phyloP scores from a whole-genome alignment of 2,113 vertebrate species.

The Copsychus sechellarum region DNA sequence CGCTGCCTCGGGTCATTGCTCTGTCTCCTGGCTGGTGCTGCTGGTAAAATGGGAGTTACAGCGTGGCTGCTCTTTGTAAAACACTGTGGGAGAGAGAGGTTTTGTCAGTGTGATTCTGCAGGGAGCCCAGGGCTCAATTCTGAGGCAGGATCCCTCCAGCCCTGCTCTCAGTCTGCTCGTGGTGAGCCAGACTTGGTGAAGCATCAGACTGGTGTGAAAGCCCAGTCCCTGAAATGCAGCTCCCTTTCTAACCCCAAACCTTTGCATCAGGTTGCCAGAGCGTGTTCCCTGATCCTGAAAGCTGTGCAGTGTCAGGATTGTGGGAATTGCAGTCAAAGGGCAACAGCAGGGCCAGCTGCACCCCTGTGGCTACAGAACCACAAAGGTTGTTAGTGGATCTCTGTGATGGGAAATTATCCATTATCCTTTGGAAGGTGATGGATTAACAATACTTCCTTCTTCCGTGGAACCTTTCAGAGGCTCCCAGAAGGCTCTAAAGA shows the following conservation, averaged over 20 bases:
- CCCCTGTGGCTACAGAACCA: neutral
- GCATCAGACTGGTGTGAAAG: neutral
- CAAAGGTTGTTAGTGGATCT: neutral
- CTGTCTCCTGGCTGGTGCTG: neutral
- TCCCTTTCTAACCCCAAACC: neutral
- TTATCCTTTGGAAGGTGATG: neutral
- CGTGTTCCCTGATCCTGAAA: neutral
- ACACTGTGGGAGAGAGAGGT: neutral
- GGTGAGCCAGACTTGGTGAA: neutral
- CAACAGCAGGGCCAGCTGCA: neutral
- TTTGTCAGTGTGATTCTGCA: neutral
- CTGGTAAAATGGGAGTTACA: neutral
- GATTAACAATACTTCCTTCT: neutral
- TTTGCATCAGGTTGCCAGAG: neutral
- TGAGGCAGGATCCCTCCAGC: neutral
- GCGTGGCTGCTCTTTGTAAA: neutral
- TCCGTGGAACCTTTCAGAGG: neutral
- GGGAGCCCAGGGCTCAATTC: neutral
- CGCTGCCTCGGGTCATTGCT: neutral
- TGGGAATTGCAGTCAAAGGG: neutral
- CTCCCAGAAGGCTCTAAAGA: neutral
- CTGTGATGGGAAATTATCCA: neutral
- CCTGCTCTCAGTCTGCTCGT: neutral
- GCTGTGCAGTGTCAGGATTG: neutral
- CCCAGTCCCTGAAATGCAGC: neutral